Evolutionary conservation across 2,888 invertebrate species (phyloP).

Genomic region (Auanema freiburgensis): DNA sequence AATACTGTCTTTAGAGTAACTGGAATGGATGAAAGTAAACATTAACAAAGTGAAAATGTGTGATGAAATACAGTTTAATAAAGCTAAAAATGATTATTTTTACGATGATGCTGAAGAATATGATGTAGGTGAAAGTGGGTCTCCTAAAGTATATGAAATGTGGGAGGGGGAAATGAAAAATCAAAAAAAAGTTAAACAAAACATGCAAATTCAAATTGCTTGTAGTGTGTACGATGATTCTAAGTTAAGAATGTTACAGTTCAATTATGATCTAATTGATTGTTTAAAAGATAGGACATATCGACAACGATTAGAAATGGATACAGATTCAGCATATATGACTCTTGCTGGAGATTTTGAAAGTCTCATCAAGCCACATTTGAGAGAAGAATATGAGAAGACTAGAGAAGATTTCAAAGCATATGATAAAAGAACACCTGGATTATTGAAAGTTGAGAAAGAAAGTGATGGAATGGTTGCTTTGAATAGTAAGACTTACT

Average conservation of each 20-base stretch:
- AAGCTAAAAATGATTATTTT: too few species aligned
- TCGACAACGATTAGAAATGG: constrained; percentile 13
- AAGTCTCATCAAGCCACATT: constrained; percentile 22
- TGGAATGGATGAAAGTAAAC: too few species aligned
- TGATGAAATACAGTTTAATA: too few species aligned
- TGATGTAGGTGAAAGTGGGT: too few species aligned
- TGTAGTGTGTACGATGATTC: constrained; percentile 32
- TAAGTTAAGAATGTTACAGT: constrained; percentile 27
- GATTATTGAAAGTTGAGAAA: constrained; percentile 29
- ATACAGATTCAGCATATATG: constrained; percentile 28
- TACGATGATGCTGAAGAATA: too few species aligned
- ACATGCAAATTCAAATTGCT: constrained; percentile 15
- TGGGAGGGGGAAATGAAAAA: neutral
- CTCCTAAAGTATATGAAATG: too few species aligned
- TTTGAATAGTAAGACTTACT: constrained; percentile 26
- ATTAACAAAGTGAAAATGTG: too few species aligned
- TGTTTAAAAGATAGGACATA: constrained; percentile 17
- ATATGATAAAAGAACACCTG: constrained; percentile 26
- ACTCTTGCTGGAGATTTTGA: constrained; percentile 23
- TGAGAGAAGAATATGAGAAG: constrained; percentile 24
- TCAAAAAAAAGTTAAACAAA: constrained; percentile 3
- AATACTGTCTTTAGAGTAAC: constrained; percentile 25
- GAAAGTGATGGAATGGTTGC: constrained; percentile 34
- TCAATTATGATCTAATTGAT: constrained; percentile 28
- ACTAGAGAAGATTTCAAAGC: constrained; percentile 21